Evolutionary conservation across 2,888 invertebrate genomes (phyloP).

Genomic region (Leptogaster cylindrica): DNA sequence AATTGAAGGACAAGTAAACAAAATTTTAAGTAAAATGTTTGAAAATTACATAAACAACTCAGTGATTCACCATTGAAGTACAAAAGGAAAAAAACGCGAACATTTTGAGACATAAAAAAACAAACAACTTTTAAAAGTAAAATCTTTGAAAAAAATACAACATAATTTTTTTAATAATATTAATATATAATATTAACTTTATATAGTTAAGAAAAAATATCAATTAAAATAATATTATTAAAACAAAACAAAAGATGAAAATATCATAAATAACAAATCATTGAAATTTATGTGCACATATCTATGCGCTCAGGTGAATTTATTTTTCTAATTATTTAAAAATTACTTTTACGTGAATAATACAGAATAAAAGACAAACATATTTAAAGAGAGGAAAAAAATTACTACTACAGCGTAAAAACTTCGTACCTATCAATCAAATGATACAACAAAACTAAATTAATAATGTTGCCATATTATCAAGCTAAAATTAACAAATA

Average conservation of each 20-base stretch:
- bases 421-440: slow-evolving; percentile 30
- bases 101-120: slow-evolving; percentile 3
- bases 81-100: slow-evolving; percentile 52
- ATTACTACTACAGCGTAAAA: slow-evolving; percentile 1
- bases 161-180: slow-evolving; percentile 10
- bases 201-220: slow-evolving; percentile 27
- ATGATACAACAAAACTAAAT: slow-evolving; percentile 12
- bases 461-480: no score
- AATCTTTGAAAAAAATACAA: slow-evolving; percentile 30
- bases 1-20: slow-evolving; percentile 13
- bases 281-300: slow-evolving; percentile 54
- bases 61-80: slow-evolving; percentile 64
- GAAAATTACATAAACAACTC: slow-evolving; percentile 51
- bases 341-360: slow-evolving; percentile 9
- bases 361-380: neutral
- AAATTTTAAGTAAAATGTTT: slow-evolving; percentile 44
- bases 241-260: slow-evolving; percentile 8
- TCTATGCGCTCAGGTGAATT: slow-evolving; percentile 53
- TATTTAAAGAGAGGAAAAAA: neutral
- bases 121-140: slow-evolving; percentile 9
- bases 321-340: slow-evolving; percentile 35
- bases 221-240: slow-evolving; percentile 15
- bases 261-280: slow-evolving; percentile 7
- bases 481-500: neutral
- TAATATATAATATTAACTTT: slow-evolving; percentile 29